Percentiles rank a stretch among this genome's conserved stretches.
phyloP scores from a whole-genome alignment of 2,113 vertebrate genomes.

The Naja naja region DNA sequence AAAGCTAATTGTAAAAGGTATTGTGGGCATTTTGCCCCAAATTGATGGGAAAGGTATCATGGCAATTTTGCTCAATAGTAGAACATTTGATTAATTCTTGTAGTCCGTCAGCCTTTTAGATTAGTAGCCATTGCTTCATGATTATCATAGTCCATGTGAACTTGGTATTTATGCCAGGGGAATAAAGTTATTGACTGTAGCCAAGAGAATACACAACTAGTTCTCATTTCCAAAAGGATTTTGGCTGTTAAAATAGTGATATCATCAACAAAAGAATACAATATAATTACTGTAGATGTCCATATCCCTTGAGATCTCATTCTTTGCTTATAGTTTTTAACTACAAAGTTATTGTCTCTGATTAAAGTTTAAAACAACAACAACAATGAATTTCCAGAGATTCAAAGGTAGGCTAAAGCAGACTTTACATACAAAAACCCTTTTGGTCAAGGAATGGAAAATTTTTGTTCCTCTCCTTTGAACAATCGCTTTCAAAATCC shows the following conservation, averaged over 20 bases:
- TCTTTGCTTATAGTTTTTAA: conserved; percentile 19
- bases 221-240: background rate
- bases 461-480: background rate
- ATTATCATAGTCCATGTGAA: background rate
- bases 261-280: background rate
- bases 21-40: background rate
- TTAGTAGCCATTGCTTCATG: background rate
- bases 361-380: conserved; percentile 32
- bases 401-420: background rate
- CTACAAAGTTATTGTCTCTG: conserved; percentile 47
- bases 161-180: background rate
- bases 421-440: too few relatives aligned
- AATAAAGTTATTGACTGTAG: background rate
- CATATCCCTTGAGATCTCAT: background rate
- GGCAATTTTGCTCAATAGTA: background rate
- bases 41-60: background rate
- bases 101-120: background rate
- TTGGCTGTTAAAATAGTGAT: background rate
- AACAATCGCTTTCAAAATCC: background rate
- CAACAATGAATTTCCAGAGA: background rate
- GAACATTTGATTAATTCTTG: background rate
- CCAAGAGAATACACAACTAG: background rate
- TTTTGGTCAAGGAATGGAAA: background rate
- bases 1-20: background rate
- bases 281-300: background rate